Evolutionary conservation across 2,113 vertebrate genomes (phyloP).

Genomic region (Bos taurus): DNA sequence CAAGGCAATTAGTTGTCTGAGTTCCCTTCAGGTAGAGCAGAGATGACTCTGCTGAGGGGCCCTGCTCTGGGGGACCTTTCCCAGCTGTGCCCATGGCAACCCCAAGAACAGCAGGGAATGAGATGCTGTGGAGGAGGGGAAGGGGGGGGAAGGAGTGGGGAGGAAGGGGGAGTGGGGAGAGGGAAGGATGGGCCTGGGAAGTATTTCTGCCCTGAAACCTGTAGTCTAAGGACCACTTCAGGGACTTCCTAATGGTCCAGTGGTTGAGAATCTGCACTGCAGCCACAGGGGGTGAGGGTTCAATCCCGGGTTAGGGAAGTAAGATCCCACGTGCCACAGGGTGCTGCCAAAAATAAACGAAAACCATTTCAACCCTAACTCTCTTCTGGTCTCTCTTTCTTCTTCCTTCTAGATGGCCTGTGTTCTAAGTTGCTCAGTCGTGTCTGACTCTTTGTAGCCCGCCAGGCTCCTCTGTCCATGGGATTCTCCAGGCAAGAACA

Average conservation of each 20-base stretch:
- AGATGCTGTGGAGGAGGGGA: background rate
- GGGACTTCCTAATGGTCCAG: background rate
- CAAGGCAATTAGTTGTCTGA: background rate
- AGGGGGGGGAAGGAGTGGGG: background rate
- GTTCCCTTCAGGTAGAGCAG: background rate
- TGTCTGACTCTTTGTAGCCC: background rate
- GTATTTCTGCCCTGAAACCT: background rate
- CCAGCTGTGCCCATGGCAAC: background rate
- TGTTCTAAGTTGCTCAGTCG: background rate
- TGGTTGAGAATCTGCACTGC: background rate
- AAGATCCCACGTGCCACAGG: background rate
- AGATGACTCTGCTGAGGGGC: background rate
- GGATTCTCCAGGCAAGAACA: background rate
- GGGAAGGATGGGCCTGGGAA: background rate
- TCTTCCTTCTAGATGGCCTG: background rate
- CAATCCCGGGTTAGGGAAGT: background rate
- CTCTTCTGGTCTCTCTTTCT: background rate
- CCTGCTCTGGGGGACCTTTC: background rate
- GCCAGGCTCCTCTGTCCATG: background rate
- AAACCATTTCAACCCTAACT: background rate
- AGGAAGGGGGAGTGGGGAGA: background rate
- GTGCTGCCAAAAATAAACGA: background rate
- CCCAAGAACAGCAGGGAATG: background rate
- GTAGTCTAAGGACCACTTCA: background rate
- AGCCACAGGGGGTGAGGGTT: background rate